Base-by-base conservation (phyloP, 2,888 invertebrate species). In the Empis stercorea region DNA sequence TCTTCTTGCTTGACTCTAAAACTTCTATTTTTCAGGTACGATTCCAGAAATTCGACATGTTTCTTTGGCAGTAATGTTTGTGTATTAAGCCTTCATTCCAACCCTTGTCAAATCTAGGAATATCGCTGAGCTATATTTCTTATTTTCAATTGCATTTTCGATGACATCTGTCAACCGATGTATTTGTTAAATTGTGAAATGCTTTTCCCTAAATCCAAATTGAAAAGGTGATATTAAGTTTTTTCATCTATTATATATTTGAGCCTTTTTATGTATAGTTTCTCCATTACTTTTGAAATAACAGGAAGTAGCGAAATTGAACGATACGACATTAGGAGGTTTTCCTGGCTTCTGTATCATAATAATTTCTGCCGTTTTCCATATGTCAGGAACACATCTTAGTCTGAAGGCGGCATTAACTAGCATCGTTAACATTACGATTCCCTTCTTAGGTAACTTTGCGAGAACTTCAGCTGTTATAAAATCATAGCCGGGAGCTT, bases 261-360 rank as follows among this genome's bases (percentile, higher is more conserved):
- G 4, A 57, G 39, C 47, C 50, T 50, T 34, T 40, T 44, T 4
- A 54, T 47, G 2, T 58, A 10, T 30, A 58, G 15, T 52, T 55
- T 59, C 48, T 59, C 57, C 16, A 56, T 53, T 23, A 58, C 2
- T 43, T 57, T 59, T 2, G 52, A 56, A 3, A 59, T 37, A 7
- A 52, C 47, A 39, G 57, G 50, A 9, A 59, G 42, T 16, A 59
- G 39, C 17, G 49, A 55, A 41, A 59, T 59, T 7, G 56, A 55
- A 43, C 52, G 36, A 20, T 57, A 55, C 14, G 53, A 57, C 52
- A n/a, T 51, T 48, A 6, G 50, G 46, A 37, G 46, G 46, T 51
- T 56, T 59, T 2, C 52, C 52, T 30, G 53, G 52, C 49, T 59
- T 57, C 10, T 49, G 49, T 1, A 57, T 51, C 50, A 61, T 60